Evolutionary conservation across 1,140 invertebrate genomes (phyloP).

Genomic region (Bicyclus anynana): DNA sequence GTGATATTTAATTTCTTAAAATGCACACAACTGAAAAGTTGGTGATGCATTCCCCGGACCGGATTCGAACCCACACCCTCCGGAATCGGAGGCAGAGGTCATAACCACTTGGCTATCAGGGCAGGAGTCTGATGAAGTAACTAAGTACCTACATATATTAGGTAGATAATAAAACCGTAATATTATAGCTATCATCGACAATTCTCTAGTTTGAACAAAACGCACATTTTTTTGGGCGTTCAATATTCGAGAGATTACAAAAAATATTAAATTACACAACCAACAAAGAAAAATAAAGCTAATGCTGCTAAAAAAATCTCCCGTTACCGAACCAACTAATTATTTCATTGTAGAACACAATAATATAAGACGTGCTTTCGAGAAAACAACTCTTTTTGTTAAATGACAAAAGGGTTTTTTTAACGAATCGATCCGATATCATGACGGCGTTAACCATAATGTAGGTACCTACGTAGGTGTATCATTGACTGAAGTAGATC

Average conservation of each 20-base stretch:
- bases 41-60: too few relatives aligned
- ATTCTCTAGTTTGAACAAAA: constrained; percentile 43
- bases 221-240: constrained; percentile 45
- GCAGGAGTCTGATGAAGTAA: too few relatives aligned
- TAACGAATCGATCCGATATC: constrained; percentile 51
- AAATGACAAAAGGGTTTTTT: constrained; percentile 57
- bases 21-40: too few relatives aligned
- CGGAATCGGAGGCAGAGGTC: too few relatives aligned
- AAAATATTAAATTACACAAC: constrained; percentile 73
- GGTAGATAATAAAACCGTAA: too few relatives aligned
- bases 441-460: constrained; percentile 31
- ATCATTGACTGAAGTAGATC: constrained; percentile 18
- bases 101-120: too few relatives aligned
- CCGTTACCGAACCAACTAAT: constrained; percentile 69
- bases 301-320: constrained; percentile 53
- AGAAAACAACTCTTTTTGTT: constrained; percentile 70
- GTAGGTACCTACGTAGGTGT: constrained; percentile 9
- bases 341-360: constrained; percentile 69
- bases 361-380: constrained; percentile 61
- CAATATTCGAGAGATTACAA: constrained; percentile 55
- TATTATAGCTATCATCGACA: constrained; percentile 29
- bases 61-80: too few relatives aligned
- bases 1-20: too few relatives aligned
- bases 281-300: constrained; percentile 58
- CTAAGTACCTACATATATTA: not conserved